Conservation (phyloP, 2,888 invertebrate species). For the Nycteola revayana region DNA sequence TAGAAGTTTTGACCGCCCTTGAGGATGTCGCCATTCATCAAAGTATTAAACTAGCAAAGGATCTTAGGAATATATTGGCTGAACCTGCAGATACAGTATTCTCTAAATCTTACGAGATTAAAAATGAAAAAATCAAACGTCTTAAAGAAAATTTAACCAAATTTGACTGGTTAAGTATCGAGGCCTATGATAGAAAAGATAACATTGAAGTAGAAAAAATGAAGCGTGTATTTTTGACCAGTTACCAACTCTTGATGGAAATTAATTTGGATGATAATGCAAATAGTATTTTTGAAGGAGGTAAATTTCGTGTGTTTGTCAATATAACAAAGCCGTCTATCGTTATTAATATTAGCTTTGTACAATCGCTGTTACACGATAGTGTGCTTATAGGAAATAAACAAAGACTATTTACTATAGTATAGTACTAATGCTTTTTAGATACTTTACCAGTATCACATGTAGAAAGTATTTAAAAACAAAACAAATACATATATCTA, state of each 20-base stretch:
- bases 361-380: conserved; percentile 29
- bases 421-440: no score
- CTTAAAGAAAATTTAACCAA: conserved; percentile 38
- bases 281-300: conserved; percentile 27
- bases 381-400: no score
- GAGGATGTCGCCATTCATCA: conserved; percentile 33
- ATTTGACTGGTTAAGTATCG: conserved; percentile 48
- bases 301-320: conserved; percentile 35
- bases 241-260: conserved; percentile 44
- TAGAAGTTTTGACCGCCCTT: conserved; percentile 25
- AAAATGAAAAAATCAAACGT: conserved; percentile 30
- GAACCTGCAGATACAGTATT: conserved; percentile 18
- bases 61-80: conserved; percentile 35
- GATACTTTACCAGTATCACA: no score
- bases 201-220: conserved; percentile 37
- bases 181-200: conserved; percentile 36
- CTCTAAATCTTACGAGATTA: conserved; percentile 24
- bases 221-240: conserved; percentile 37
- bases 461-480: no score
- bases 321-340: conserved; percentile 20
- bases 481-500: no score
- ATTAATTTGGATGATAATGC: conserved; percentile 26
- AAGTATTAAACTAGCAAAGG: conserved; percentile 36
- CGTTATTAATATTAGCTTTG: conserved; percentile 31
- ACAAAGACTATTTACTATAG: no score